phyloP scores from a whole-genome alignment of 2,797 vertebrate genomes.

The Oreortyx pictus region DNA sequence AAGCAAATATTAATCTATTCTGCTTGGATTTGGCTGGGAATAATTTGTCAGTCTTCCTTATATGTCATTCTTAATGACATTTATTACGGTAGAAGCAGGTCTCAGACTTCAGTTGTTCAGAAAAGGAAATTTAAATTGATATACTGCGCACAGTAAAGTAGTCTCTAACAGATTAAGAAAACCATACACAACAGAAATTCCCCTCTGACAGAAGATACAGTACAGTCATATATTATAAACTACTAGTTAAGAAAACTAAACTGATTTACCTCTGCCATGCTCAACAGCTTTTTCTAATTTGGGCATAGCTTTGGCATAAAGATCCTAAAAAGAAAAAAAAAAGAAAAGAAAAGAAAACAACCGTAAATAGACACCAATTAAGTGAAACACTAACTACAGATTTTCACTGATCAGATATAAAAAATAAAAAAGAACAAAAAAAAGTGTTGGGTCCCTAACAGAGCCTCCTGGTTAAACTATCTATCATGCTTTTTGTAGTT shows the following conservation, averaged over 20 bases:
- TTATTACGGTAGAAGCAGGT: not conserved
- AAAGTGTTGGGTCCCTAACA: not conserved
- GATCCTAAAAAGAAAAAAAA: constrained; percentile 77
- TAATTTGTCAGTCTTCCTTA: not conserved
- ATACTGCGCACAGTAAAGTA: not conserved
- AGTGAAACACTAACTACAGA: constrained; percentile 21
- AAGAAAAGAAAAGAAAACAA: not conserved
- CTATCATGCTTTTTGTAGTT: not conserved
- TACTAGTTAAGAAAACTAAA: constrained; percentile 63
- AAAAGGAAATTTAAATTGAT: constrained; percentile 4
- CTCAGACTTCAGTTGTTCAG: not conserved
- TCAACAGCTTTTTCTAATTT: constrained; percentile 79
- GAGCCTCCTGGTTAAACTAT: not conserved
- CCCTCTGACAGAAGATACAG: not conserved
- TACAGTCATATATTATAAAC: not conserved
- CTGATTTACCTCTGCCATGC: constrained; percentile 83
- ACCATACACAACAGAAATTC: not conserved
- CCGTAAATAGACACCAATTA: constrained; percentile 30
- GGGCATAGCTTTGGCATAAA: constrained; percentile 84
- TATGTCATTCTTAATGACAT: not conserved
- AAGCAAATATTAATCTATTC: not conserved
- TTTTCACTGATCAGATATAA: not conserved
- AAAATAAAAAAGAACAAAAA: not conserved
- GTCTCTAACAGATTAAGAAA: not conserved
- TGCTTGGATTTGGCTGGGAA: not conserved